phyloP scores from a whole-genome alignment of 2,888 invertebrate genomes.

The Scotopteryx bipunctaria region DNA sequence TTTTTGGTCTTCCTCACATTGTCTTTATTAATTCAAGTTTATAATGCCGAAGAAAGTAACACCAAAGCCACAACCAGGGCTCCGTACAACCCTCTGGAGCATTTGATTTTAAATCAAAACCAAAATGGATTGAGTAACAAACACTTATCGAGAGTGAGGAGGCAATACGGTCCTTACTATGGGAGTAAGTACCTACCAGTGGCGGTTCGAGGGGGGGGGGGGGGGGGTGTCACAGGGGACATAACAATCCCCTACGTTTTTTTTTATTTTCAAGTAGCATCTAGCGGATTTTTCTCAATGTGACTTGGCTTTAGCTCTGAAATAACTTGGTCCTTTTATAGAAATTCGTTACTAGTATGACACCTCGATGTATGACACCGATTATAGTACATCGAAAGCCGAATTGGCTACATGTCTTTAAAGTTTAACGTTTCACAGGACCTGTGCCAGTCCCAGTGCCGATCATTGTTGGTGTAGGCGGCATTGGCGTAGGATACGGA shows the following conservation, averaged over 20 bases:
- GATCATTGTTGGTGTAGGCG: not conserved
- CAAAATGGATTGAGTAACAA: slow-evolving; percentile 40
- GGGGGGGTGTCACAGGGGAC: too few species aligned
- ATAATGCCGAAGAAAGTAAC: slow-evolving; percentile 31
- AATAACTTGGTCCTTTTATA: too few species aligned
- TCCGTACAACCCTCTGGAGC: slow-evolving; percentile 46
- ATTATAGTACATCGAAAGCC: too few species aligned
- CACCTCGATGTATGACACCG: too few species aligned
- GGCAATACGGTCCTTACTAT: slow-evolving; percentile 48
- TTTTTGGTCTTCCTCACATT: slow-evolving; percentile 34
- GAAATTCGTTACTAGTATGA: too few species aligned
- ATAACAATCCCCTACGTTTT: too few species aligned
- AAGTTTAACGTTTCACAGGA: not conserved
- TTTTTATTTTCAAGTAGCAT: too few species aligned
- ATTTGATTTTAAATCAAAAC: slow-evolving; percentile 43
- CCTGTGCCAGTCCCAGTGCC: not conserved
- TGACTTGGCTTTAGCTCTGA: too few species aligned
- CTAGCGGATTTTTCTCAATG: too few species aligned
- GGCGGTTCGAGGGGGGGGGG: too few species aligned
- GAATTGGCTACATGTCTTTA: not conserved
- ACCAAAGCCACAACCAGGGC: slow-evolving; percentile 27
- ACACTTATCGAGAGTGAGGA: slow-evolving; percentile 47
- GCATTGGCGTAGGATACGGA: too few species aligned
- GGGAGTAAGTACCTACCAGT: slow-evolving; percentile 50
- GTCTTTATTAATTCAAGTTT: slow-evolving; percentile 34